Conservation (phyloP, 1,140 invertebrate genomes). For the Parasteatoda tepidariorum region DNA sequence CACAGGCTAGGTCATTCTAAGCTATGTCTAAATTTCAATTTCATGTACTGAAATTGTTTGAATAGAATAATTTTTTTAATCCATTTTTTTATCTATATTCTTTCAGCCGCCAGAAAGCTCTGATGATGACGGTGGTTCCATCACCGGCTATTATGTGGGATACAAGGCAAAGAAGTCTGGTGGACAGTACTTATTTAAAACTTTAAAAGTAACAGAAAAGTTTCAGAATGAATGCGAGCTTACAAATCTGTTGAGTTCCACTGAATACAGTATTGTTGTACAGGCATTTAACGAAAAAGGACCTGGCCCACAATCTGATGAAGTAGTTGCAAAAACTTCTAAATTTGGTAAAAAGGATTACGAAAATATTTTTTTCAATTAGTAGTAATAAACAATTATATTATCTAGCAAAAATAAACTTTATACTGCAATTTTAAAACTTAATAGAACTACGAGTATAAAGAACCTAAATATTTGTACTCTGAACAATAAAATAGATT, state of each 20-base stretch:
- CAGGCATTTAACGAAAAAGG: slow-evolving; percentile 96
- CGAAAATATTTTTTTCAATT: too few relatives aligned
- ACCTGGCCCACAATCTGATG: slow-evolving; percentile 87
- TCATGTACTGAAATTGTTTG: too few relatives aligned
- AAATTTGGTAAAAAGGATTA: slow-evolving; percentile 75
- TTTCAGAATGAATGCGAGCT: slow-evolving; percentile 44
- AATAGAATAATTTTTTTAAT: too few relatives aligned
- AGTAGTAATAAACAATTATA: too few relatives aligned
- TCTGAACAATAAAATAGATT: too few relatives aligned
- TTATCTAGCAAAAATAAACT: too few relatives aligned
- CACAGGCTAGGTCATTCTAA: too few relatives aligned
- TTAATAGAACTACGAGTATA: too few relatives aligned
- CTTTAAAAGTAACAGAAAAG: slow-evolving; percentile 78
- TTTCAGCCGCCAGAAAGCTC: slow-evolving; percentile 77
- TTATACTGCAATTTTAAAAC: too few relatives aligned
- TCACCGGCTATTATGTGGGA: slow-evolving; percentile 94
- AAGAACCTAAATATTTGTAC: too few relatives aligned
- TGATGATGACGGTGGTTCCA: slow-evolving; percentile 89
- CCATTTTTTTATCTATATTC: background rate
- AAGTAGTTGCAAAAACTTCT: slow-evolving; percentile 87
- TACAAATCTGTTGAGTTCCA: slow-evolving; percentile 67
- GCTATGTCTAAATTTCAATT: too few relatives aligned
- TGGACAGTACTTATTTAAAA: slow-evolving; percentile 66
- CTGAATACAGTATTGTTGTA: slow-evolving; percentile 93
- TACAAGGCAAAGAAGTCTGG: slow-evolving; percentile 73